phyloP scores from a whole-genome alignment of 1,140 invertebrate genomes.

The Leptinotarsa texana region DNA sequence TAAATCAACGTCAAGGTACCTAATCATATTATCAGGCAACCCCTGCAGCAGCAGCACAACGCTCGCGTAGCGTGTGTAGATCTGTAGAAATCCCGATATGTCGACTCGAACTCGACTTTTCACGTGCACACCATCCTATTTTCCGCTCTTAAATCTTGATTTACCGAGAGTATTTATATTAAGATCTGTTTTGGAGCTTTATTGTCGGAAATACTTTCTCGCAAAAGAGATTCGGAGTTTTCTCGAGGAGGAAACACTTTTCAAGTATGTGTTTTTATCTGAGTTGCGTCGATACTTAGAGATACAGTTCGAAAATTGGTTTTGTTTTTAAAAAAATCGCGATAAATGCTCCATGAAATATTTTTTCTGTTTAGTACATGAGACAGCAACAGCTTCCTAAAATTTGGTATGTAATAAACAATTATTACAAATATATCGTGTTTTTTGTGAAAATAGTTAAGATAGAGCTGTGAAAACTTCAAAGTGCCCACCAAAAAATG shows the following conservation, averaged over 20 bases:
- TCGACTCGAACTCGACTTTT: not conserved
- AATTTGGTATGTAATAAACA: too few species aligned
- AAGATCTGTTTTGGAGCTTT: conserved; percentile 4
- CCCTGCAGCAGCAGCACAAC: conserved; percentile 15
- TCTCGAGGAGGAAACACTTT: not conserved
- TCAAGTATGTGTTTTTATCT: not conserved
- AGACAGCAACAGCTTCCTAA: too few species aligned
- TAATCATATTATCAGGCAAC: conserved; percentile 43
- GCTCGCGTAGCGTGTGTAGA: not conserved
- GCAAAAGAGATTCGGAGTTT: not conserved
- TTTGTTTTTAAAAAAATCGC: too few species aligned
- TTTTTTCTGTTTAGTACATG: too few species aligned
- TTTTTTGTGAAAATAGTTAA: too few species aligned
- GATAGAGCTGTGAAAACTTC: too few species aligned
- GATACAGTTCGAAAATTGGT: too few species aligned
- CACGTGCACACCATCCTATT: conserved; percentile 7
- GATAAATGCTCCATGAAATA: too few species aligned
- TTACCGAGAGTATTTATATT: conserved; percentile 19
- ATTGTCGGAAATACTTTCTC: not conserved
- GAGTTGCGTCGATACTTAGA: too few species aligned
- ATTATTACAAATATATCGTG: too few species aligned
- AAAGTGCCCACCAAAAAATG: too few species aligned
- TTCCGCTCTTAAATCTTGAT: conserved; percentile 27
- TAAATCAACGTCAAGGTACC: conserved; percentile 45
- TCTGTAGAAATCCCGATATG: not conserved